Conservation (phyloP, 2,797 vertebrate genomes). For the Mastacembelus armatus region DNA sequence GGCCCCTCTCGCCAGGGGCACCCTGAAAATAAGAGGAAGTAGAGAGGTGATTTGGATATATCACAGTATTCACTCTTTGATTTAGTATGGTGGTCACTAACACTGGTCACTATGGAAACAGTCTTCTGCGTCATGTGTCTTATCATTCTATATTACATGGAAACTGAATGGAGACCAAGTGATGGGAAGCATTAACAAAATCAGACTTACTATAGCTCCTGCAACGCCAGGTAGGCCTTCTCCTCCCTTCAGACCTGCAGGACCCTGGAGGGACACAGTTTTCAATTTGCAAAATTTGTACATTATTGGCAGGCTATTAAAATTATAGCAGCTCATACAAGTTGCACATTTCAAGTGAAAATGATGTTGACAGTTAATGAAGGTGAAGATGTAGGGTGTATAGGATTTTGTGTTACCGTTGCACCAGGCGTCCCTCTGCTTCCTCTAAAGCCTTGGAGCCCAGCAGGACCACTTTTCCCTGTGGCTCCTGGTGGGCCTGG, state of each 20-base stretch:
- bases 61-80: slow-evolving; percentile 57
- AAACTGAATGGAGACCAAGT: slow-evolving; percentile 2
- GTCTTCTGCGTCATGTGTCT: slow-evolving; percentile 46
- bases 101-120: slow-evolving; percentile 76
- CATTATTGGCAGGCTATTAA: not conserved
- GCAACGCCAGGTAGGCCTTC: slow-evolving; percentile 88
- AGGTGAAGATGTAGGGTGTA: not conserved
- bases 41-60: slow-evolving; percentile 43
- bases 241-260: slow-evolving; percentile 90
- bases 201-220: slow-evolving; percentile 86
- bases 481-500: slow-evolving; percentile 86
- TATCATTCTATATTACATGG: slow-evolving; percentile 34
- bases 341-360: not conserved
- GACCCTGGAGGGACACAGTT: slow-evolving; percentile 81
- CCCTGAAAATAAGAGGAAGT: slow-evolving; percentile 79
- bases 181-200: slow-evolving; percentile 28
- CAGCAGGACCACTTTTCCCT: slow-evolving; percentile 90
- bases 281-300: not conserved
- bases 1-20: slow-evolving; percentile 90
- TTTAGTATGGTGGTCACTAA: slow-evolving; percentile 61
- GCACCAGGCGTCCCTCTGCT: slow-evolving; percentile 86
- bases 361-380: slow-evolving; percentile 5
- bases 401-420: slow-evolving; percentile 77
- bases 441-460: slow-evolving; percentile 89
- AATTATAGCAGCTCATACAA: slow-evolving; percentile 10